Conservation (phyloP, 2,797 vertebrate species). For the Emydoidea blandingii region DNA sequence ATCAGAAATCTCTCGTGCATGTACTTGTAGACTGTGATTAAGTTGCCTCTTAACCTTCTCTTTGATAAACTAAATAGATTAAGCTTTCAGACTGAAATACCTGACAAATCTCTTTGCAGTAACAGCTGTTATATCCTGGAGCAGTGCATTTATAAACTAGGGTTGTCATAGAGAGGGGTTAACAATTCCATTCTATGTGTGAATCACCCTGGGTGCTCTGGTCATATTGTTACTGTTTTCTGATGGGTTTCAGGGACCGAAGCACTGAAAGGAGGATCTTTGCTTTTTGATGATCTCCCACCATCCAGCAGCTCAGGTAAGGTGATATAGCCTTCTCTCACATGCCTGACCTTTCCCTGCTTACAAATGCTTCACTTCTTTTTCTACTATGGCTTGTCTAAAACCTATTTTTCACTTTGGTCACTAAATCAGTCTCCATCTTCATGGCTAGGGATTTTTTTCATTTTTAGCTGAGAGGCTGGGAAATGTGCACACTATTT, state of each 20-base stretch:
- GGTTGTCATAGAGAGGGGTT: background rate
- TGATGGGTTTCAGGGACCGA: constrained; percentile 6
- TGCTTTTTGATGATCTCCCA: constrained; percentile 41
- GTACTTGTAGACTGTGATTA: too few species aligned
- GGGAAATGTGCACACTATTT: background rate
- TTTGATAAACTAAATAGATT: too few species aligned
- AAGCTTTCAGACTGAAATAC: too few species aligned
- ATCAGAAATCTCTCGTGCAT: background rate
- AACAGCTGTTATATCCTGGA: background rate
- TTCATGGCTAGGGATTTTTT: background rate
- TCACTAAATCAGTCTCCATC: background rate
- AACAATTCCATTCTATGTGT: background rate
- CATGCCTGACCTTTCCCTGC: background rate
- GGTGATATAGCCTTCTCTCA: background rate
- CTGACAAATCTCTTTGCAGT: too few species aligned
- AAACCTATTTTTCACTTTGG: background rate
- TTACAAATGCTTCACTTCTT: background rate
- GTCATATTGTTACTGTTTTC: background rate
- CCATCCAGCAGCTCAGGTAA: constrained; percentile 39
- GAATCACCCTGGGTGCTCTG: background rate
- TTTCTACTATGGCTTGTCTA: background rate
- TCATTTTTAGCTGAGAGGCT: background rate
- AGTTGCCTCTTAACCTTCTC: too few species aligned
- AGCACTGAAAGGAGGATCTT: constrained; percentile 1
- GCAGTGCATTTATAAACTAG: background rate